Evolutionary conservation across 2,797 vertebrate genomes (phyloP).

Genomic region (Echeneis naucrates): DNA sequence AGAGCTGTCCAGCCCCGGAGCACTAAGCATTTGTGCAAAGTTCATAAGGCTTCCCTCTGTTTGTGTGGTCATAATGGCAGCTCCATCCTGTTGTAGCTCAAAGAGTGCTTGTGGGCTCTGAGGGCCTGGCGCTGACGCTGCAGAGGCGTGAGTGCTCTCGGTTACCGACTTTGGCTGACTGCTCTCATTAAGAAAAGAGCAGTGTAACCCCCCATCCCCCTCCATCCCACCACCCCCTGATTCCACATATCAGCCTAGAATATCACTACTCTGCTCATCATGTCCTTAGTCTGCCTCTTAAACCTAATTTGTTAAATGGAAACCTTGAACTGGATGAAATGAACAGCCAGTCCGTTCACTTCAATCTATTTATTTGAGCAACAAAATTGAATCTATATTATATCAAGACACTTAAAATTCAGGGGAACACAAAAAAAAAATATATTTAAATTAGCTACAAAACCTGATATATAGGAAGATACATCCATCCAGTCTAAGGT

Average conservation of each 20-base stretch:
- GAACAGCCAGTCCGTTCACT: background rate
- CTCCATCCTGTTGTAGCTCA: slow-evolving; percentile 84
- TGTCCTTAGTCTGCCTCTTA: slow-evolving; percentile 24
- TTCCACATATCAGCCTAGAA: slow-evolving; percentile 36
- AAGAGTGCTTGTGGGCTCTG: slow-evolving; percentile 74
- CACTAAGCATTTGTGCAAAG: slow-evolving; percentile 86
- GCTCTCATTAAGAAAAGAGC: slow-evolving; percentile 72
- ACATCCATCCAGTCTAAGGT: slow-evolving; percentile 7
- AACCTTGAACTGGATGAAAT: slow-evolving; percentile 23
- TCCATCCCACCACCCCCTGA: slow-evolving; percentile 9
- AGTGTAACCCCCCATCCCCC: slow-evolving; percentile 7
- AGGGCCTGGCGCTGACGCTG: slow-evolving; percentile 65
- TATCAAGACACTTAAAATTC: background rate
- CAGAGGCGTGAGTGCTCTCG: slow-evolving; percentile 80
- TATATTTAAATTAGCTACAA: slow-evolving; percentile 19
- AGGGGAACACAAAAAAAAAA: background rate
- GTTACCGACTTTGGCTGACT: slow-evolving; percentile 80
- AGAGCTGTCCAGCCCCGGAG: slow-evolving; percentile 75
- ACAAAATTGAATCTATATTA: slow-evolving; percentile 15
- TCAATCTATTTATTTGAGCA: background rate
- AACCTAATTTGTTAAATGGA: slow-evolving; percentile 36
- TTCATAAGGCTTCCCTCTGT: slow-evolving; percentile 88
- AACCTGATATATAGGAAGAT: slow-evolving; percentile 7
- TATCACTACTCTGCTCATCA: slow-evolving; percentile 37
- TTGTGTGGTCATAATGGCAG: slow-evolving; percentile 80